Evolutionary conservation across 2,888 invertebrate species (phyloP).

Genomic region (Cremastinae sp.): DNA sequence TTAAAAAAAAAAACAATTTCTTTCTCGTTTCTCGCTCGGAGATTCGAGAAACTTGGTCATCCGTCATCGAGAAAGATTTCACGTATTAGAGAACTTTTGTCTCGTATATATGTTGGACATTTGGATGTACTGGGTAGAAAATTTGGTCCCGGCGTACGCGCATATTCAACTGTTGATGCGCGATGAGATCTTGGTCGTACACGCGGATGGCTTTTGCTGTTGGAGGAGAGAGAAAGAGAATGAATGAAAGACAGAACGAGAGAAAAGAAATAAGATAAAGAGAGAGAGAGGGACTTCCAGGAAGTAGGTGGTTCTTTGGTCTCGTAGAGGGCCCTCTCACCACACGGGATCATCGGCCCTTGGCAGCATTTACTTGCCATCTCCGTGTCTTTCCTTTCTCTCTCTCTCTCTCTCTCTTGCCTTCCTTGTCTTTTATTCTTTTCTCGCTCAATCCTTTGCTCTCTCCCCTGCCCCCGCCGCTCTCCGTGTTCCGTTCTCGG

Average conservation of each 20-base stretch:
- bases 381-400: slow-evolving; percentile 30
- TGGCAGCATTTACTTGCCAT: slow-evolving; percentile 53
- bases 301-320: slow-evolving; percentile 71
- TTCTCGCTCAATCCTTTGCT: slow-evolving; percentile 38
- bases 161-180: slow-evolving; percentile 43
- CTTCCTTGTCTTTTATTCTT: slow-evolving; percentile 37
- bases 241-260: slow-evolving; percentile 20
- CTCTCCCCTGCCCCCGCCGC: slow-evolving; percentile 44
- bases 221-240: slow-evolving; percentile 4
- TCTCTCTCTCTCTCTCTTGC: slow-evolving; percentile 34
- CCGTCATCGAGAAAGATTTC: slow-evolving; percentile 12
- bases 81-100: slow-evolving; percentile 7
- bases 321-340: slow-evolving; percentile 57
- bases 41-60: too few species aligned
- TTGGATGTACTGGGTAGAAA: slow-evolving; percentile 23
- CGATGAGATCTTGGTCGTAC: slow-evolving; percentile 39
- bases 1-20: too few species aligned
- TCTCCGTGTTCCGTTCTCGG: slow-evolving; percentile 56
- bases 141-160: slow-evolving; percentile 6
- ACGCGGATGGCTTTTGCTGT: slow-evolving; percentile 44
- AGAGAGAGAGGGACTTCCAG: slow-evolving; percentile 67
- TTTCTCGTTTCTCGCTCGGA: too few species aligned
- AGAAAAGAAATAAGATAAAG: slow-evolving; percentile 38
- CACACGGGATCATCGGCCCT: slow-evolving; percentile 75
- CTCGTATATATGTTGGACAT: slow-evolving; percentile 3